A percentile compares a stretch with the other conserved stretches of the same genome.
phyloP scores from a whole-genome alignment of 2,113 vertebrate genomes.

The Sinocyclocheilus anophthalmus region DNA sequence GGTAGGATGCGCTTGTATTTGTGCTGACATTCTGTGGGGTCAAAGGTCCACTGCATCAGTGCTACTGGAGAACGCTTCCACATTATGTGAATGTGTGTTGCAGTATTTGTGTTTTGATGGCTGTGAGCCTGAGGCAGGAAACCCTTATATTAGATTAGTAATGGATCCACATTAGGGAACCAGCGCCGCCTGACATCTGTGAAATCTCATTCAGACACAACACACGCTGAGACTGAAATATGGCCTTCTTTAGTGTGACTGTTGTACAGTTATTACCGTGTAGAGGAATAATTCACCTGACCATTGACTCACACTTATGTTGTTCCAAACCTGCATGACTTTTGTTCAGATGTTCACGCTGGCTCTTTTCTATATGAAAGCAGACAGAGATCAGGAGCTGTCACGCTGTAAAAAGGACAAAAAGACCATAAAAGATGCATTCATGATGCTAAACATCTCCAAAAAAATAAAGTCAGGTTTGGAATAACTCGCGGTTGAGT shows the following conservation, averaged over 20 bases:
- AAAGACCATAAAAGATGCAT: too few relatives aligned
- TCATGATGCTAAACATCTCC: too few relatives aligned
- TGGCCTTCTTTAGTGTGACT: background rate
- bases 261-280: background rate
- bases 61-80: background rate
- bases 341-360: background rate
- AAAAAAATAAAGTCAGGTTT: too few relatives aligned
- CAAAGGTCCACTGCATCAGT: background rate
- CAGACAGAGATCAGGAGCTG: background rate
- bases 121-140: constrained; percentile 55
- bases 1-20: background rate
- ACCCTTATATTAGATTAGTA: constrained; percentile 60
- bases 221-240: background rate
- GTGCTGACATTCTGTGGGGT: background rate
- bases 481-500: too few relatives aligned
- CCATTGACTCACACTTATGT: background rate
- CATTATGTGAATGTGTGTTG: background rate
- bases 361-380: background rate
- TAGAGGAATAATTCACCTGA: background rate
- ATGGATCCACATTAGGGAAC: constrained; percentile 33
- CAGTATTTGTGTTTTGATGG: constrained; percentile 29
- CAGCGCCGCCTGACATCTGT: background rate
- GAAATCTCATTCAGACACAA: constrained; percentile 21
- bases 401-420: too few relatives aligned
- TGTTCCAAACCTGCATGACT: background rate